A percentile compares a stretch with the other conserved stretches of the same genome.
Evolutionary conservation across 2,113 vertebrate species (phyloP).

Genomic region (Haemorhous mexicanus): DNA sequence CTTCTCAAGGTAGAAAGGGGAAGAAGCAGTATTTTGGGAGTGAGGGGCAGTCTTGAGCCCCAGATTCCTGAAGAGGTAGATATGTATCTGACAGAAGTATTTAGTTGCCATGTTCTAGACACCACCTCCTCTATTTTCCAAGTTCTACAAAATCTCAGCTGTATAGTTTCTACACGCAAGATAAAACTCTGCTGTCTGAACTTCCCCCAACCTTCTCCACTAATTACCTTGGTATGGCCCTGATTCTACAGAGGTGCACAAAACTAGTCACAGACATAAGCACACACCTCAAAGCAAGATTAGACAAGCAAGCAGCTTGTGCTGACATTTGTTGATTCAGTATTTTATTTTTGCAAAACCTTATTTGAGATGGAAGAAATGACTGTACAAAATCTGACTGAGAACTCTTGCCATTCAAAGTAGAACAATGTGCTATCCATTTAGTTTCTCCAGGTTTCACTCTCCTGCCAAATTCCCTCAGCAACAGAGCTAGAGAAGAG

Average conservation of each 20-base stretch:
- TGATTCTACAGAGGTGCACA: background rate
- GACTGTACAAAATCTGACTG: background rate
- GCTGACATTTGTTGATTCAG: background rate
- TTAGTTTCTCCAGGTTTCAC: background rate
- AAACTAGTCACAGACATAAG: background rate
- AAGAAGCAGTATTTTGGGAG: background rate
- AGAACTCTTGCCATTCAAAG: background rate
- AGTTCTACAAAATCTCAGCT: background rate
- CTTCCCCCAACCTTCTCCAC: background rate
- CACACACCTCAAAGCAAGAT: background rate
- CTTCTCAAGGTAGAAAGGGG: background rate
- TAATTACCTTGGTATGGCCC: background rate
- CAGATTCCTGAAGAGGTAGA: background rate
- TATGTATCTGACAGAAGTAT: background rate
- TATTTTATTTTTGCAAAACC: slow-evolving; percentile 8
- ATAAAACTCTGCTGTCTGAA: background rate
- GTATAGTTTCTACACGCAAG: background rate
- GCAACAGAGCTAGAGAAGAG: background rate
- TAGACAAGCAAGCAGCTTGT: slow-evolving; percentile 9
- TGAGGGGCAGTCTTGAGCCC: background rate
- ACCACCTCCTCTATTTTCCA: background rate
- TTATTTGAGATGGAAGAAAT: background rate
- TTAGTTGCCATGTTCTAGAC: background rate
- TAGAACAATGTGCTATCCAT: background rate
- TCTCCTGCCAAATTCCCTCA: background rate